Conservation (phyloP, 2,888 invertebrate genomes). For the Eulithis prunata region DNA sequence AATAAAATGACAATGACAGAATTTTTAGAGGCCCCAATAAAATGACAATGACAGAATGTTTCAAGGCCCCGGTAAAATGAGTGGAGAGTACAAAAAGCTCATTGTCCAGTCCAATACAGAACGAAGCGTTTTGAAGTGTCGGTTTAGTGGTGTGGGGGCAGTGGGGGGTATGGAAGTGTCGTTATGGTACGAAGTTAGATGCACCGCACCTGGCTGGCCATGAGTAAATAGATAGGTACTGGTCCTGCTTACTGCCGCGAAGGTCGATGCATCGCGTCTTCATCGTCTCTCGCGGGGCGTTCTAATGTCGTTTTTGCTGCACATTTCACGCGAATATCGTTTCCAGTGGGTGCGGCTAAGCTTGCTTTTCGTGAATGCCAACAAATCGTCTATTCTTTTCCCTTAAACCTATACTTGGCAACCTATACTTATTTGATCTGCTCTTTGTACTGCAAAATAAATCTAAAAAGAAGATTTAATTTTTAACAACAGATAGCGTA, state of each 20-base stretch:
- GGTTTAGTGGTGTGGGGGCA: neutral
- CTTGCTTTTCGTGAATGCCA: slow-evolving; percentile 38
- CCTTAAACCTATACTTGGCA: slow-evolving; percentile 23
- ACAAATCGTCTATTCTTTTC: slow-evolving; percentile 36
- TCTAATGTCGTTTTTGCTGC: slow-evolving; percentile 64
- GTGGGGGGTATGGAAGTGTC: slow-evolving; percentile 19
- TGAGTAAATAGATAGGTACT: slow-evolving; percentile 13
- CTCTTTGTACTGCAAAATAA: slow-evolving; percentile 5
- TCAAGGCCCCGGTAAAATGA: too few species aligned
- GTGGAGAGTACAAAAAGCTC: neutral
- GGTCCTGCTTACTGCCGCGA: slow-evolving; percentile 48
- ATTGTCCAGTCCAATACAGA: neutral
- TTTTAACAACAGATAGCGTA: neutral
- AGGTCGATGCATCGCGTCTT: slow-evolving; percentile 65
- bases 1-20: too few species aligned
- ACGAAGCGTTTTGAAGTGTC: neutral
- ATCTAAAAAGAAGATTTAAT: neutral
- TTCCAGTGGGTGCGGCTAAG: slow-evolving; percentile 42
- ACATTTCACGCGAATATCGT: slow-evolving; percentile 40
- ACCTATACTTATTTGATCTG: slow-evolving; percentile 9
- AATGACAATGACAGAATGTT: too few species aligned
- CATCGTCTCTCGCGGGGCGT: slow-evolving; percentile 47
- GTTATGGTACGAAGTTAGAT: slow-evolving; percentile 25
- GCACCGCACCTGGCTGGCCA: slow-evolving; percentile 53
- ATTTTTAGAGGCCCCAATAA: too few species aligned